phyloP scores from a whole-genome alignment of 2,888 invertebrate genomes.

The Schrankia costaestrigalis region DNA sequence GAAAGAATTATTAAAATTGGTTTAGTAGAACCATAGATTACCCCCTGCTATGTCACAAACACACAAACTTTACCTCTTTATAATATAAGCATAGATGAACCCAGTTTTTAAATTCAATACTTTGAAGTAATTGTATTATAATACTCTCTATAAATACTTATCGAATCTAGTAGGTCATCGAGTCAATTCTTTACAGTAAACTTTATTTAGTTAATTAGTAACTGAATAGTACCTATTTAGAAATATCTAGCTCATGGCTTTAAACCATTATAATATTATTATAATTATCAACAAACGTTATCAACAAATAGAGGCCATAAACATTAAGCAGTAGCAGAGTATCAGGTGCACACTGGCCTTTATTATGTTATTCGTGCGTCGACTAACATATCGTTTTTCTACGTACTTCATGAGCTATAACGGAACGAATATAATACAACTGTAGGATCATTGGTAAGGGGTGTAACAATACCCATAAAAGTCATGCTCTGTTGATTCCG shows the following conservation, averaged over 20 bases:
- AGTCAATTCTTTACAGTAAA: background rate
- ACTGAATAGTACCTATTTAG: too few relatives aligned
- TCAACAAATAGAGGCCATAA: too few relatives aligned
- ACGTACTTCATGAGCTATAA: conserved; percentile 13
- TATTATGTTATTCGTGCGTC: conserved; percentile 14
- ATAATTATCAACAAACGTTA: too few relatives aligned
- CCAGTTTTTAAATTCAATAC: background rate
- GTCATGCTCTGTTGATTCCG: conserved; percentile 60
- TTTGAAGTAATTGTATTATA: background rate
- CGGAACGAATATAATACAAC: conserved; percentile 18
- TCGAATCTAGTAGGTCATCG: background rate
- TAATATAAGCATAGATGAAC: too few relatives aligned
- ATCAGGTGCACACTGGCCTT: conserved; percentile 18
- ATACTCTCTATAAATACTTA: background rate
- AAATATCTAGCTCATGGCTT: too few relatives aligned
- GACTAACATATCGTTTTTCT: conserved; percentile 7
- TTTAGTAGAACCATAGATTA: too few relatives aligned
- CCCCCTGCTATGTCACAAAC: too few relatives aligned
- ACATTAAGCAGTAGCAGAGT: conserved; percentile 2
- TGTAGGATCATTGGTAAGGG: conserved; percentile 45
- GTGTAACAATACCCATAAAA: conserved; percentile 52
- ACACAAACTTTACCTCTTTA: too few relatives aligned
- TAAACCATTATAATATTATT: too few relatives aligned
- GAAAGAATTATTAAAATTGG: too few relatives aligned
- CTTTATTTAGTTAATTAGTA: too few relatives aligned